Conservation (phyloP, 2,113 vertebrate genomes). For the Chaenogobius annularis region DNA sequence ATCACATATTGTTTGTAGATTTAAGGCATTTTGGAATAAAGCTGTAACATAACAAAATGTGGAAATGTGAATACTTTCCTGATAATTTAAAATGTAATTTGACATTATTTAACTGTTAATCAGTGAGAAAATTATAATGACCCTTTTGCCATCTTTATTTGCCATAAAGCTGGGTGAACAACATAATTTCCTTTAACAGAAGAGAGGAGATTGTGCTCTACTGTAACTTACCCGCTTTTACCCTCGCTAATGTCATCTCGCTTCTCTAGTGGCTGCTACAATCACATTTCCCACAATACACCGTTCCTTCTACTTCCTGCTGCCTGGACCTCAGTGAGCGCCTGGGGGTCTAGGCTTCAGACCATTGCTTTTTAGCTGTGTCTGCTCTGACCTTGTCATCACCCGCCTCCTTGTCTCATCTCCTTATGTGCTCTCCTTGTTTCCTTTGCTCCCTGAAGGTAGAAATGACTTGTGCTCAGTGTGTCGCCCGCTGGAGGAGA, state of each 20-base stretch:
- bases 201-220: neutral
- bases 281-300: constrained; percentile 8
- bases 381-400: constrained; percentile 46
- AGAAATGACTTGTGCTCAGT: too few relatives aligned
- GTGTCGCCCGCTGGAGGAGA: too few relatives aligned
- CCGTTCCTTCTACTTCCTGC: neutral
- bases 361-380: constrained; percentile 6
- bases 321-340: neutral
- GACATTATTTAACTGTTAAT: too few relatives aligned
- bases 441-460: neutral
- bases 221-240: constrained; percentile 9
- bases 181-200: neutral
- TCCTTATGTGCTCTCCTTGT: neutral
- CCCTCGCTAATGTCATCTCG: constrained; percentile 10
- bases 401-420: constrained; percentile 8
- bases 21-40: too few relatives aligned
- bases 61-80: too few relatives aligned
- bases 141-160: neutral
- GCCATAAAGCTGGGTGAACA: neutral
- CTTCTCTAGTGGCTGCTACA: constrained; percentile 7
- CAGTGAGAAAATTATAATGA: neutral
- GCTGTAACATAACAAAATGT: too few relatives aligned
- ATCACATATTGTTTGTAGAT: too few relatives aligned
- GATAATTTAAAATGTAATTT: too few relatives aligned
- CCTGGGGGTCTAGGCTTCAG: constrained; percentile 19